Evolutionary conservation across 1,140 invertebrate genomes (phyloP), one percentile per base, ranked within the genome.

Genomic region (Bradysia coprophila): DNA sequence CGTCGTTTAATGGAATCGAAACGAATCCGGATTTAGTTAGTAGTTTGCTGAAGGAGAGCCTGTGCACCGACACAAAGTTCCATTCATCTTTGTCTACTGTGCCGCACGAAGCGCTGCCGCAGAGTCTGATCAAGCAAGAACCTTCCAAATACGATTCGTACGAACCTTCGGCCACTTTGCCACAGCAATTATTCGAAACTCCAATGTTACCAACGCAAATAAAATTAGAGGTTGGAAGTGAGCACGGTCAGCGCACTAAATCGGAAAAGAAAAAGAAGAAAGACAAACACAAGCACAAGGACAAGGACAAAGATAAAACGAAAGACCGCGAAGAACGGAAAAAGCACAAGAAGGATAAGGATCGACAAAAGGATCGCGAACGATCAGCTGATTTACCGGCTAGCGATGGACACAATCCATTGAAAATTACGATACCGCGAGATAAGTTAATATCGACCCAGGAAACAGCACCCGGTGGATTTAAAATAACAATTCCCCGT

Each of bases 351-450:
- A 72, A 68, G 47, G 67, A 73, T 45, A 63, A 64, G 44, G 62
- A 71, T 42, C 66, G 67, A 44, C 63, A 75, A 41, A 69, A 71
- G 39, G 61, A 65, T 52, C 56, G 55, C 31, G 48, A 61, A 52
- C 54, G 21, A 42, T 51, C 38, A 20, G 45, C 46, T 39, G 38
- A 48, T 19, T 48, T 42, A 13, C n/a, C n/a, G n/a, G n/a, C n/a
- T n/a, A 42, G 47, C 9, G 45, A 38, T 31, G 52, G 45, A 3
- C 54, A 62, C 2, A 60, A 64, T 34, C 67, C 69, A 2, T 66
- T 76, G 6, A 77, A 74, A 49, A 73, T 80, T 11, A 79, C 73
- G 20, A 77, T 80, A 38, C 67, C 74, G 4, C 78, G 75, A 52
- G 73, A 76, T 40, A 55, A 55, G 44, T 38, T 43, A 15, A 50